Conservation (phyloP, 2,113 vertebrate species). For the Columba livia region DNA sequence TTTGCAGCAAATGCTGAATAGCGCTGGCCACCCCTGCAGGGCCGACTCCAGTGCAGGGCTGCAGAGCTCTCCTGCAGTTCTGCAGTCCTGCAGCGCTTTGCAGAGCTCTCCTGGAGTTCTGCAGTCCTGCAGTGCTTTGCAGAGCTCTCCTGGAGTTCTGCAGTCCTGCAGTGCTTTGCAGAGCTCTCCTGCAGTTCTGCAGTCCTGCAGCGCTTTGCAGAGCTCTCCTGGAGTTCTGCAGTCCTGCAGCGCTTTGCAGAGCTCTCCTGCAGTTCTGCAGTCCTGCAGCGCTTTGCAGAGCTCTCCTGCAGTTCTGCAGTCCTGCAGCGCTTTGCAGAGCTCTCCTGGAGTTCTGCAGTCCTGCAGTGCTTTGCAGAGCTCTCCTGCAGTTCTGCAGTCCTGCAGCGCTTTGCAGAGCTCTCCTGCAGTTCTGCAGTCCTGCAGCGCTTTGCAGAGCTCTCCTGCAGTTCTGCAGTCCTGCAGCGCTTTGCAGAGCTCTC, state of each 20-base stretch:
- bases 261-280: too few relatives aligned
- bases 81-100: neutral
- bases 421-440: neutral
- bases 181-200: too few relatives aligned
- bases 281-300: neutral
- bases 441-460: neutral
- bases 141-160: too few relatives aligned
- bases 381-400: too few relatives aligned
- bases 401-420: too few relatives aligned
- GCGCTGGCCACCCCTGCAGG: rapidly evolving
- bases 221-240: too few relatives aligned
- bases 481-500: neutral
- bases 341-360: too few relatives aligned
- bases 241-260: neutral
- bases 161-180: too few relatives aligned
- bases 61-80: neutral
- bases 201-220: neutral
- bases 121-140: too few relatives aligned
- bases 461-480: neutral
- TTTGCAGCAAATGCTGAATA: neutral
- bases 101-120: neutral
- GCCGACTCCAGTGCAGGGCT: neutral
- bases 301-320: neutral
- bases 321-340: neutral
- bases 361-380: too few relatives aligned